These are phyloP conservation scores for Parauchenoglanis ngamensis DNA, from an alignment of 2,797 vertebrate genomes.

Conservation along the genomic window DNA sequence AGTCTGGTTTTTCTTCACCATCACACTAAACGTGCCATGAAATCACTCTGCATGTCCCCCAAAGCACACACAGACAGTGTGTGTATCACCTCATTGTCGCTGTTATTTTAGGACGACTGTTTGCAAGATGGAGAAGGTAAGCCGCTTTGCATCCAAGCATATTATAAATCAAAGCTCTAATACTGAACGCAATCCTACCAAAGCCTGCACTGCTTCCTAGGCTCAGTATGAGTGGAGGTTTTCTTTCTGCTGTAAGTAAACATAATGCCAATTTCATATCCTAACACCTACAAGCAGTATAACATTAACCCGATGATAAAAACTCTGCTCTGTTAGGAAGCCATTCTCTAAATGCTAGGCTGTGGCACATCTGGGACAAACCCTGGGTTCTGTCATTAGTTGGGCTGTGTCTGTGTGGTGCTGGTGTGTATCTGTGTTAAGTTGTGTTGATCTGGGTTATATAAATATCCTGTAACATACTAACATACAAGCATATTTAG, in stretches of 20 bases:
- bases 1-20: background rate
- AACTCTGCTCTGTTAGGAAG: slow-evolving; percentile 3
- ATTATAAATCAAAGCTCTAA: slow-evolving; percentile 50
- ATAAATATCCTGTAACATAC: slow-evolving; percentile 7
- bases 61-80: slow-evolving; percentile 28
- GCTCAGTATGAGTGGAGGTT: slow-evolving; percentile 21
- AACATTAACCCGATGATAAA: slow-evolving; percentile 12
- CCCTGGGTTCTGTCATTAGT: slow-evolving; percentile 7
- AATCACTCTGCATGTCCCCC: slow-evolving; percentile 23
- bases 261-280: slow-evolving; percentile 11
- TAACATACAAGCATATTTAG: slow-evolving; percentile 16
- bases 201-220: slow-evolving; percentile 30
- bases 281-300: slow-evolving; percentile 24
- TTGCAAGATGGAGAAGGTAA: slow-evolving; percentile 68
- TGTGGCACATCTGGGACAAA: background rate
- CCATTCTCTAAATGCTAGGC: slow-evolving; percentile 13
- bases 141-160: slow-evolving; percentile 58
- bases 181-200: slow-evolving; percentile 16
- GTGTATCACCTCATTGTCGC: slow-evolving; percentile 53
- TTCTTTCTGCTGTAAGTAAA: slow-evolving; percentile 13
- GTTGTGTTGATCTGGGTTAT: background rate
- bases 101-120: slow-evolving; percentile 69
- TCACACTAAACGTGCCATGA: background rate
- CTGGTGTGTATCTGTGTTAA: background rate
- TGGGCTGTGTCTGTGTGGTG: background rate